Conservation (phyloP, 92 coral and sea anemone genomes). For the Epizoanthus ramosus region DNA sequence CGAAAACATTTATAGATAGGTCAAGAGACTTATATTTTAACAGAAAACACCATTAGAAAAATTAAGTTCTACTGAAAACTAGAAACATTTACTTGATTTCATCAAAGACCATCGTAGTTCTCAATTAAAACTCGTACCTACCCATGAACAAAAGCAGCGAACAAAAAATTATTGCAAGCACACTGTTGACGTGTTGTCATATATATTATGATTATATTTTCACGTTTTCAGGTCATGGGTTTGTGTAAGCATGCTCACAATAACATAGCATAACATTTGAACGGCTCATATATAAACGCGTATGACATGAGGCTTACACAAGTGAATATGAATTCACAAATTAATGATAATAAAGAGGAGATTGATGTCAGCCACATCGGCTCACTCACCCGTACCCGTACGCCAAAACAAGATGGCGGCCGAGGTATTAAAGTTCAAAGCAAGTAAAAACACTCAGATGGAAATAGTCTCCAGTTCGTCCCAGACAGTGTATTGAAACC, state of each 20-base stretch:
- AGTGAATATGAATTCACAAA: slow-evolving; percentile 2
- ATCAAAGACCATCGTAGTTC: neutral
- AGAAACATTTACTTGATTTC: neutral
- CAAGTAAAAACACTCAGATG: neutral
- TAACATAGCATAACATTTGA: neutral
- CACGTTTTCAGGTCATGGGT: neutral
- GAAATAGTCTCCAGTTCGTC: neutral
- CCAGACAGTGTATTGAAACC: neutral
- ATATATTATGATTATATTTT: neutral
- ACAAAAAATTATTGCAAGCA: neutral
- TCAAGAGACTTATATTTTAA: neutral
- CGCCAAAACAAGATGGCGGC: slow-evolving; percentile 40
- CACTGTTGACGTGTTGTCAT: neutral
- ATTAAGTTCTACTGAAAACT: too few relatives aligned
- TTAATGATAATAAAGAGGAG: neutral
- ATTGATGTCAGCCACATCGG: neutral
- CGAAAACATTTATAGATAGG: too few relatives aligned
- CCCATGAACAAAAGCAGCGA: neutral
- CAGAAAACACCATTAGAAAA: neutral
- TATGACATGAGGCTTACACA: neutral
- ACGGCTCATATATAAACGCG: neutral
- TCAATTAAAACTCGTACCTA: neutral
- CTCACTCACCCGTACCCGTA: slow-evolving; percentile 31
- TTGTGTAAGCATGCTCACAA: too few relatives aligned
- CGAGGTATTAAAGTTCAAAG: neutral